Percentiles rank a stretch among this genome's conserved stretches.
Evolutionary conservation across 2,888 invertebrate genomes (phyloP).

Genomic region (Noctua pronuba): DNA sequence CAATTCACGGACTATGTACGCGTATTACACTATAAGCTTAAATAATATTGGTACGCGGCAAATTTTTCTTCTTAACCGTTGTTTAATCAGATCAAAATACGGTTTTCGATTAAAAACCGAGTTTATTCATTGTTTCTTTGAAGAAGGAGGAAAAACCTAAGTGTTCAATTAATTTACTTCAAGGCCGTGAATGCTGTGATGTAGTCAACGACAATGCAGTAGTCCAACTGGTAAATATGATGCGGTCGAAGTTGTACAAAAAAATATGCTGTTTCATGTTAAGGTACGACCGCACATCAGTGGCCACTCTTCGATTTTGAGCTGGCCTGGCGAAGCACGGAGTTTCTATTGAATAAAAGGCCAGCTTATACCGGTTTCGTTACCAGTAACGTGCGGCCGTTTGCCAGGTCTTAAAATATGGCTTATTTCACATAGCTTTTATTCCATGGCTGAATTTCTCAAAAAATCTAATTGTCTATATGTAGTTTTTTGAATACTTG

Average conservation of each 20-base stretch:
- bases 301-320: not conserved
- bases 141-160: constrained; percentile 35
- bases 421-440: too few species aligned
- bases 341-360: not conserved
- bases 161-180: constrained; percentile 56
- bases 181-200: constrained; percentile 29
- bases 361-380: too few species aligned
- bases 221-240: not conserved
- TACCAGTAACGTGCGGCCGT: too few species aligned
- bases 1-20: not conserved
- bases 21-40: not conserved
- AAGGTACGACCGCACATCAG: not conserved
- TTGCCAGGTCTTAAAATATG: too few species aligned
- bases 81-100: not conserved
- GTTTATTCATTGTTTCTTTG: constrained; percentile 42
- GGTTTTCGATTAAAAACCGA: constrained; percentile 13
- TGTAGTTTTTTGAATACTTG: too few species aligned
- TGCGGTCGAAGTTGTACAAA: not conserved
- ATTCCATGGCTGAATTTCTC: too few species aligned
- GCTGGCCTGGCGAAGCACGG: not conserved
- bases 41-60: not conserved
- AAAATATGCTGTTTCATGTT: not conserved
- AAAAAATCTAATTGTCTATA: too few species aligned
- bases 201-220: constrained; percentile 19
- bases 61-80: not conserved